These are phyloP conservation scores for Poliocrania exsul DNA, from an alignment of 2,797 vertebrate species.

Conservation along the genomic window DNA sequence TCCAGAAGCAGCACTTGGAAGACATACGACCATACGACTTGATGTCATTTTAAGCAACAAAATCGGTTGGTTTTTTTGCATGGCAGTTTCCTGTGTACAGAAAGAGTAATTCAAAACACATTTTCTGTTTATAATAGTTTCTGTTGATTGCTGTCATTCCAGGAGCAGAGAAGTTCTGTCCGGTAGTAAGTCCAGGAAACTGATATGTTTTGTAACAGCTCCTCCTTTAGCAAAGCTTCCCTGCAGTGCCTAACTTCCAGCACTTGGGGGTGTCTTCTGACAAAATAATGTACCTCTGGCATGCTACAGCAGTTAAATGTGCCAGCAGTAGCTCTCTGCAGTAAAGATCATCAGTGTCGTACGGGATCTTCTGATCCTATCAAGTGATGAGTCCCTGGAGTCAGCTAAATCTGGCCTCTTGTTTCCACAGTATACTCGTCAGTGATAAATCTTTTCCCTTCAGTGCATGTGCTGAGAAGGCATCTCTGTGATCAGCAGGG, in stretches of 20 bases:
- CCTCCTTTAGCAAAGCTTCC: not conserved
- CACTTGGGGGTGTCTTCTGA: not conserved
- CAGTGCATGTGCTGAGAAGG: not conserved
- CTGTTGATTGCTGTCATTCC: no score
- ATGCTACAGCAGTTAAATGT: not conserved
- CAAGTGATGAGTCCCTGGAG: not conserved
- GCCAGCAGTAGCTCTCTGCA: no score
- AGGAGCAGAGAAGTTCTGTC: no score
- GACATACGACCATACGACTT: no score
- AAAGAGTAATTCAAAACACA: no score
- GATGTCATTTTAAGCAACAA: no score
- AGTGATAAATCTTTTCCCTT: not conserved
- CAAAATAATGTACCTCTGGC: fast-evolving
- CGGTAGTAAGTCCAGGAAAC: no score
- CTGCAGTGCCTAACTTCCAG: not conserved
- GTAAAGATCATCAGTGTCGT: not conserved
- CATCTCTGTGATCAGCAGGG: not conserved
- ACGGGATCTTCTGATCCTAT: not conserved
- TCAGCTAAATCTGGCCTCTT: not conserved
- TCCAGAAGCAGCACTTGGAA: no score
- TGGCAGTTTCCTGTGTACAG: no score
- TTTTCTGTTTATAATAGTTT: no score
- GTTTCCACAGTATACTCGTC: not conserved
- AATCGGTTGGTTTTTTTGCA: no score
- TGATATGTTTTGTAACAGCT: fast-evolving